Base-by-base conservation (phyloP, 2,888 invertebrate genomes). In the Oxystoma pomonae region DNA sequence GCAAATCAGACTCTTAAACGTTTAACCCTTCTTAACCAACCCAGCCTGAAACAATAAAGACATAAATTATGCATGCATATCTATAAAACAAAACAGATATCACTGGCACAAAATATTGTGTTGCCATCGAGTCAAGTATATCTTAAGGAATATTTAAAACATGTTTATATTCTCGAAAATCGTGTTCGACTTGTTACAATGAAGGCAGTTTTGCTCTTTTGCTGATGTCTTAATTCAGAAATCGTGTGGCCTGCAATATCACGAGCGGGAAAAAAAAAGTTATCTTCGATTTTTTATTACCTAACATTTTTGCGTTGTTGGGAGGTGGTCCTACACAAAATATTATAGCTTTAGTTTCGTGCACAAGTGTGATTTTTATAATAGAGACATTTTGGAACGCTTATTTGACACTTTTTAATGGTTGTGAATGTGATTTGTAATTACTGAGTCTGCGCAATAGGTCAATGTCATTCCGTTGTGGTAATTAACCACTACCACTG, bases 161-260 rank as follows among this genome's bases (percentile, higher is more conserved):
- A 74, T 76, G 76, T 76, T 73, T 73, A 71, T 72, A 71, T 70
- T 69, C 67, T 67, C 70, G 69, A 69, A 67, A 73, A 72, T 75
- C 75, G 75, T 77, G 76, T 74, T 75, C 72, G 71, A 70, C 70
- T 72, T 74, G 74, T 74, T 74, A 76, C 75, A 76, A 75, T 75
- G 75, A 67, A 69, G 69, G 65, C 67, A 67, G 70, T 69, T 71
- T 68, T 68, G 66, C 67, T 69, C 68, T 65, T 64, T 66, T 69
- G 67, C 69, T 74, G 76, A 77, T 75, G 76, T 77, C 77, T 77
- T 74, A 76, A 77, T 77, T 73, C 68, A 35, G 55, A 69, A 71
- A 71, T 72, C 71, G 70, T 70, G 68, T 71, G 76, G 69, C 76
- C 77, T 75, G 76, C 76, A 67, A 59, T 68, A 62, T 58, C 59